phyloP scores from a whole-genome alignment of 1,140 invertebrate species.

The Dreissena rostriformis region DNA sequence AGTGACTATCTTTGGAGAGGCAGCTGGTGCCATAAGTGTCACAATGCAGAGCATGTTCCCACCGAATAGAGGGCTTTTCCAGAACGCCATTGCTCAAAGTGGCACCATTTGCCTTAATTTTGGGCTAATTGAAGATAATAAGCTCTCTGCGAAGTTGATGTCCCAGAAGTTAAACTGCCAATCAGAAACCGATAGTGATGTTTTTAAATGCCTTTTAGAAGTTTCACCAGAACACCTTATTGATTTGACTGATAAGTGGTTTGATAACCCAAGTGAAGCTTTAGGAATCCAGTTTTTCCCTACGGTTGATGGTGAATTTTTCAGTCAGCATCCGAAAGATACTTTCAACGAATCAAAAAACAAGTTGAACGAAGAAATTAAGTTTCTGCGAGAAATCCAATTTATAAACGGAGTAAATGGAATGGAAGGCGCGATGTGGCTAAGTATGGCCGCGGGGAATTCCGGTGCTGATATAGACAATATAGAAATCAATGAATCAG shows the following conservation, averaged over 20 bases:
- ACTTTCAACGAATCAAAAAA: constrained; percentile 13
- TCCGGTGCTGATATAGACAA: neutral
- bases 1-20: constrained; percentile 85
- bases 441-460: neutral
- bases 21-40: constrained; percentile 52
- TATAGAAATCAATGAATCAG: neutral
- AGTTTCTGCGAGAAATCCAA: constrained; percentile 1
- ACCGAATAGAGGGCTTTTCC: constrained; percentile 44
- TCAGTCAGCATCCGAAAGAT: constrained; percentile 31
- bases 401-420: constrained; percentile 40
- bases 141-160: neutral
- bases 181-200: neutral
- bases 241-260: neutral
- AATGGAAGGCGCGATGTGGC: neutral
- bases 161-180: neutral
- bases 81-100: constrained; percentile 54
- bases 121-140: neutral
- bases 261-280: neutral
- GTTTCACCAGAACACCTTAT: constrained; percentile 3
- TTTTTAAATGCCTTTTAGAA: constrained; percentile 26
- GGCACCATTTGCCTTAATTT: constrained; percentile 17
- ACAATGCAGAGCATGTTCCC: constrained; percentile 28
- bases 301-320: constrained; percentile 26
- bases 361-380: constrained; percentile 15
- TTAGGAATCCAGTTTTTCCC: neutral